Percentiles rank a stretch among this genome's conserved stretches.
These are phyloP conservation scores for Ia io DNA, from an alignment of 2,113 vertebrate species.

Conservation along the genomic window DNA sequence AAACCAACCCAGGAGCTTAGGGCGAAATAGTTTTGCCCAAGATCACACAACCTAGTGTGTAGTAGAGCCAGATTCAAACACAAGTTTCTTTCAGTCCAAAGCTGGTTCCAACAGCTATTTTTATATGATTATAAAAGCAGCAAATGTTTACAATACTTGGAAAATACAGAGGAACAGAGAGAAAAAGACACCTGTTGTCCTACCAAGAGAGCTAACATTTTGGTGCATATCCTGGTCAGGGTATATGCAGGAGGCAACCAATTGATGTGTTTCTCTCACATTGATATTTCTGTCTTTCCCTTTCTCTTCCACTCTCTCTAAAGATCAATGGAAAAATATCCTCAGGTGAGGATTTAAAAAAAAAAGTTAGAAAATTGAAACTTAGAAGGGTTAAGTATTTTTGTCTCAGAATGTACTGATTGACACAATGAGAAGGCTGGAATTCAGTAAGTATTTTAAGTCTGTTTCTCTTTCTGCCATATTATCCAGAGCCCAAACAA, in stretches of 20 bases:
- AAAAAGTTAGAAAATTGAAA: slow-evolving; percentile 20
- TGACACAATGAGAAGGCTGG: not conserved
- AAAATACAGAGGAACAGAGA: not conserved
- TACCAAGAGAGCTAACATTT: not conserved
- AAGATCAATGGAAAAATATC: not conserved
- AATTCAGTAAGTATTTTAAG: slow-evolving; percentile 34
- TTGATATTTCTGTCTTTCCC: too few relatives aligned
- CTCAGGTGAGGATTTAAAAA: not conserved
- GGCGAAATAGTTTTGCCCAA: not conserved
- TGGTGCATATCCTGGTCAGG: not conserved
- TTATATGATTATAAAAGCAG: not conserved
- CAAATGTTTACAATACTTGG: slow-evolving; percentile 3
- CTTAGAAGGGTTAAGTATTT: not conserved
- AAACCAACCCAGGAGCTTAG: not conserved
- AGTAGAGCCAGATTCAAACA: not conserved
- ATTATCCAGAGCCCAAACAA: not conserved
- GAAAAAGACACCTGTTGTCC: not conserved
- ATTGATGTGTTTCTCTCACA: too few relatives aligned
- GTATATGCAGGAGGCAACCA: too few relatives aligned
- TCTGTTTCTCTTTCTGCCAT: not conserved
- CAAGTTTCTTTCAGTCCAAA: not conserved
- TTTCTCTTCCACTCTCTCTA: not conserved
- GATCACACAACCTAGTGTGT: not conserved
- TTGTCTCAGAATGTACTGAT: not conserved
- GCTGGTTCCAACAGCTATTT: not conserved